Evolutionary conservation across 2,797 vertebrate species (phyloP).

Genomic region (Holocentrus rufus): DNA sequence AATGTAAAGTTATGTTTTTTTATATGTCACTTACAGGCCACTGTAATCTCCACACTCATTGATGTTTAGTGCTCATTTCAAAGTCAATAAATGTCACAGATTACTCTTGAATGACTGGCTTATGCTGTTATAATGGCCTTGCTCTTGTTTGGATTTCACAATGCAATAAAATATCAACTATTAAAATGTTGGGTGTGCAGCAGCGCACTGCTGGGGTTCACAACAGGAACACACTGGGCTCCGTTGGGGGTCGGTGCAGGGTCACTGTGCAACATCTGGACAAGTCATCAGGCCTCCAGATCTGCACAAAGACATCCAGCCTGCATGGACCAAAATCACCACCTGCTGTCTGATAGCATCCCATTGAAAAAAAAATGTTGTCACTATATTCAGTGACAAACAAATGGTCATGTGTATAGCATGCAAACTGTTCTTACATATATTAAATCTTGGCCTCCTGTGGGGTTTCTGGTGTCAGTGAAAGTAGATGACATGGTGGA

Average conservation of each 20-base stretch:
- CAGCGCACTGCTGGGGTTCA: conserved; percentile 46
- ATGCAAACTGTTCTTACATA: conserved; percentile 1
- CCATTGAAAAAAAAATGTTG: conserved; percentile 17
- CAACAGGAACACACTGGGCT: conserved; percentile 59
- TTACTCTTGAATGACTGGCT: not conserved
- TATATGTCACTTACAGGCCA: too few relatives aligned
- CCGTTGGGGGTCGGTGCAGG: conserved; percentile 64
- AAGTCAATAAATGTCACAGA: not conserved
- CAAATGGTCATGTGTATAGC: not conserved
- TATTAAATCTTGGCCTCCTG: not conserved
- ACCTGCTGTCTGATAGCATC: conserved; percentile 20
- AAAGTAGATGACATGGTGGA: conserved; percentile 54
- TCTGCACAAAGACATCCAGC: conserved; percentile 62
- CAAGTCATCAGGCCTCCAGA: conserved; percentile 73
- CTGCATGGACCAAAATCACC: conserved; percentile 24
- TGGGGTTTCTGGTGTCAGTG: conserved; percentile 31
- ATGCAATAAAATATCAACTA: conserved; percentile 41
- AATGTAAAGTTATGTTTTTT: too few relatives aligned
- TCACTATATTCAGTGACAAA: conserved; percentile 26
- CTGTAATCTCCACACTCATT: not conserved
- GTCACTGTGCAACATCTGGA: conserved; percentile 80
- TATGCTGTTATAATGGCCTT: conserved; percentile 12
- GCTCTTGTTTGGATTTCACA: conserved; percentile 8
- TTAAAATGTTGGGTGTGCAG: conserved; percentile 44
- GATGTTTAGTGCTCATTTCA: not conserved